These are phyloP conservation scores for Atethmia centrago DNA, from an alignment of 2,888 invertebrate genomes.

Conservation along the genomic window DNA sequence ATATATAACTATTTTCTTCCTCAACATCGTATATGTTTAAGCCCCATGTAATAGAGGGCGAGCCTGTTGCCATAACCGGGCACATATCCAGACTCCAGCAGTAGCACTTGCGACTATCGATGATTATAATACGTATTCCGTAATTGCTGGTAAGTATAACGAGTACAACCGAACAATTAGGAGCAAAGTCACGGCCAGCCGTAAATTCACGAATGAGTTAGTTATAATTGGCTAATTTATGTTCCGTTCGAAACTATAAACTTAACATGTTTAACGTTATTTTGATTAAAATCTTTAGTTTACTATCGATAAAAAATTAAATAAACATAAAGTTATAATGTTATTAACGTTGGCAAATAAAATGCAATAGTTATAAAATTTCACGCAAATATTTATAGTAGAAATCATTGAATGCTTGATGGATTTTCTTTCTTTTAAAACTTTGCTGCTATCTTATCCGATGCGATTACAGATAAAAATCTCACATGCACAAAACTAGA, in stretches of 20 bases:
- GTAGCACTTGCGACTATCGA: no score
- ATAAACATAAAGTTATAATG: not conserved
- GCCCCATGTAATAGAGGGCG: no score
- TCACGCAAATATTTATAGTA: slow-evolving; percentile 1
- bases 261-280: not conserved
- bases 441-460: not conserved
- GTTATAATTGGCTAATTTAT: not conserved
- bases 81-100: no score
- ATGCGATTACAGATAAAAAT: not conserved
- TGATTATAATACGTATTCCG: no score
- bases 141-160: no score
- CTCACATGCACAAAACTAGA: not conserved
- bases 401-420: slow-evolving; percentile 21
- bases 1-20: no score
- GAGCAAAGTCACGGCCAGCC: not conserved
- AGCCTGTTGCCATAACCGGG: no score
- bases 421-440: not conserved
- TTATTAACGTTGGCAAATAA: slow-evolving; percentile 21
- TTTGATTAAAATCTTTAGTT: slow-evolving; percentile 23
- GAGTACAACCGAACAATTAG: not conserved
- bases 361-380: not conserved
- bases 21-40: no score
- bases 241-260: slow-evolving; percentile 4
- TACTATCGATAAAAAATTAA: slow-evolving; percentile 22
- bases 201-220: not conserved